Conservation (phyloP, 53 echinoderm and acorn worm species). For the Paelopatides confundens region DNA sequence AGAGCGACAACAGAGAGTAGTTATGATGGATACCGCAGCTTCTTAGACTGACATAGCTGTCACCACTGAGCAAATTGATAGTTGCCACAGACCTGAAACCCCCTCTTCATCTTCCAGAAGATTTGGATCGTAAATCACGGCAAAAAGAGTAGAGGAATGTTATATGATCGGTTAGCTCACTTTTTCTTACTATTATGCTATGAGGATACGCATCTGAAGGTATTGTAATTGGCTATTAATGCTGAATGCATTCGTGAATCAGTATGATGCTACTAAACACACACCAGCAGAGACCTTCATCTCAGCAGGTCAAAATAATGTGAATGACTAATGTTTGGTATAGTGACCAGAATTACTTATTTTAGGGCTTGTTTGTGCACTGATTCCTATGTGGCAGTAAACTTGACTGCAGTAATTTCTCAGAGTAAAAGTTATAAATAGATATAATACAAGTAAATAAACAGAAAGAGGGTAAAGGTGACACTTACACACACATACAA, state of each 20-base stretch:
- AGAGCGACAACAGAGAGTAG: not conserved
- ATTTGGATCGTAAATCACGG: slow-evolving; percentile 32
- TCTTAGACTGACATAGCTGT: slow-evolving; percentile 14
- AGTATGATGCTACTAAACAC: not conserved
- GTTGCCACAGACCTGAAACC: not conserved
- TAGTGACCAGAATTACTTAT: too few relatives aligned
- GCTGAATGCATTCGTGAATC: slow-evolving; percentile 10
- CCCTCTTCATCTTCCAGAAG: slow-evolving; percentile 2
- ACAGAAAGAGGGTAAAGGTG: not conserved
- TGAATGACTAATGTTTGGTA: slow-evolving; percentile 39
- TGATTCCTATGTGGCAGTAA: not conserved
- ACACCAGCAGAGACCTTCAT: not conserved
- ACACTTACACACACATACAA: too few relatives aligned
- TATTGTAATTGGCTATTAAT: slow-evolving; percentile 44
- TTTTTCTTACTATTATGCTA: not conserved
- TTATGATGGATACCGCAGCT: not conserved
- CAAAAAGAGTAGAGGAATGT: slow-evolving; percentile 22
- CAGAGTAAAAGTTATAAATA: not conserved
- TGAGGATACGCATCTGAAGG: slow-evolving; percentile 22
- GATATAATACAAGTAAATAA: not conserved
- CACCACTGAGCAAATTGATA: slow-evolving; percentile 41
- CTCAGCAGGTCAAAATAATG: not conserved
- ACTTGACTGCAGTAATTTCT: not conserved
- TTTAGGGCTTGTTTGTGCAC: not conserved
- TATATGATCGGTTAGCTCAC: slow-evolving; percentile 4